A percentile compares a stretch with the other conserved stretches of the same genome.
Evolutionary conservation across 2,113 vertebrate genomes (phyloP).

Genomic region (Acrocephalus arundinaceus): DNA sequence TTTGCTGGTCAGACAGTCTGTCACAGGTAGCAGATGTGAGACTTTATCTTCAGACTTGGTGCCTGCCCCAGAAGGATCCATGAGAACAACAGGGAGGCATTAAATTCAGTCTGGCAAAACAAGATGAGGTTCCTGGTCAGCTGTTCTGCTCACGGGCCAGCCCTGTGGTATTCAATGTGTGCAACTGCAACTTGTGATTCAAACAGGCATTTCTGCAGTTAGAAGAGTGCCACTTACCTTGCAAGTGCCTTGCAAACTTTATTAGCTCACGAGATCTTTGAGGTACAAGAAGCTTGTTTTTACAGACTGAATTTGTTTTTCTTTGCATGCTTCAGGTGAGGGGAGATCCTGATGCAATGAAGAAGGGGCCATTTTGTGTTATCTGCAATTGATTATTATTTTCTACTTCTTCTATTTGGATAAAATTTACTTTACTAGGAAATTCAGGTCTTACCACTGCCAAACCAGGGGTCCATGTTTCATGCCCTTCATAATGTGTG

Average conservation of each 20-base stretch:
- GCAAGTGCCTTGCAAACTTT: neutral
- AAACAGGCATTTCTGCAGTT: neutral
- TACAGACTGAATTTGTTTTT: neutral
- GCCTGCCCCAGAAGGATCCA: neutral
- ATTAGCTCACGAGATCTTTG: neutral
- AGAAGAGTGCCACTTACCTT: neutral
- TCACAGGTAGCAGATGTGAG: neutral
- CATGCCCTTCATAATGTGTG: neutral
- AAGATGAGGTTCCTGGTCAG: neutral
- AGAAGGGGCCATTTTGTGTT: neutral
- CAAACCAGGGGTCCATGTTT: neutral
- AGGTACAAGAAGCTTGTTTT: neutral
- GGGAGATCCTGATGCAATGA: neutral
- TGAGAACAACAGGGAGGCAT: neutral
- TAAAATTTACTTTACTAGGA: neutral
- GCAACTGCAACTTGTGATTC: neutral
- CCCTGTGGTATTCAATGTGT: accelerated
- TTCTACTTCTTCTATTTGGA: neutral
- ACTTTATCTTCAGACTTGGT: neutral
- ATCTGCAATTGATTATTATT: neutral
- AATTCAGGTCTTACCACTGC: neutral
- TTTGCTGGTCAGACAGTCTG: neutral
- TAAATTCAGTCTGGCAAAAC: neutral
- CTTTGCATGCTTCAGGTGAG: neutral
- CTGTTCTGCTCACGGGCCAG: neutral